Conservation (phyloP, 2,113 vertebrate species). For the Propithecus coquereli region DNA sequence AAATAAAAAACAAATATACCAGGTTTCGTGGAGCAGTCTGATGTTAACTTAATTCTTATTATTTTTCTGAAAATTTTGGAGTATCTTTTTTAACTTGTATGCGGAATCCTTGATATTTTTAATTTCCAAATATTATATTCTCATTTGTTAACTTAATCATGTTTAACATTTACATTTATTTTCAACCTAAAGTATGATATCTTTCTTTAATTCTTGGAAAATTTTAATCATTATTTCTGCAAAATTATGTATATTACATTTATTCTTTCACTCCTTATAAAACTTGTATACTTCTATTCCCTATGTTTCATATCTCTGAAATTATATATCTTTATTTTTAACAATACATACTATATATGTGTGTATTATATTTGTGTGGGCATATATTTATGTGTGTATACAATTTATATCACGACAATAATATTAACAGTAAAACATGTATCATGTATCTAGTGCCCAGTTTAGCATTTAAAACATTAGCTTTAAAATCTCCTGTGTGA, state of each 20-base stretch:
- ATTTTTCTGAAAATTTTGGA: not conserved
- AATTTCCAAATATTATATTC: not conserved
- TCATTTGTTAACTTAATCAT: not conserved
- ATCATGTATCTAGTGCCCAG: not conserved
- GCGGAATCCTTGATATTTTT: not conserved
- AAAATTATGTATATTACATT: not conserved
- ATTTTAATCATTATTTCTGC: not conserved
- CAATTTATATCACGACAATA: not conserved
- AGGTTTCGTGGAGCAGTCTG: not conserved
- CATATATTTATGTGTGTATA: not conserved
- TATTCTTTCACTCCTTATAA: not conserved
- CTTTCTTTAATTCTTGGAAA: not conserved
- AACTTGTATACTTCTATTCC: not conserved
- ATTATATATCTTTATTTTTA: not conserved
- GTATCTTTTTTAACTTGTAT: not conserved
- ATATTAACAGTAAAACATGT: not conserved
- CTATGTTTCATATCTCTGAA: not conserved
- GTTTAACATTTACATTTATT: not conserved
- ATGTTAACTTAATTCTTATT: not conserved
- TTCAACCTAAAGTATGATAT: not conserved
- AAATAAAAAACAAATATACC: not conserved
- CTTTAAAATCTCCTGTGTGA: not conserved
- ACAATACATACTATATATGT: not conserved
- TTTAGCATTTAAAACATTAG: not conserved
- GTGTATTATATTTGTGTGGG: not conserved